Conservation (phyloP, 1,140 invertebrate genomes). For the Radopholus similis region DNA sequence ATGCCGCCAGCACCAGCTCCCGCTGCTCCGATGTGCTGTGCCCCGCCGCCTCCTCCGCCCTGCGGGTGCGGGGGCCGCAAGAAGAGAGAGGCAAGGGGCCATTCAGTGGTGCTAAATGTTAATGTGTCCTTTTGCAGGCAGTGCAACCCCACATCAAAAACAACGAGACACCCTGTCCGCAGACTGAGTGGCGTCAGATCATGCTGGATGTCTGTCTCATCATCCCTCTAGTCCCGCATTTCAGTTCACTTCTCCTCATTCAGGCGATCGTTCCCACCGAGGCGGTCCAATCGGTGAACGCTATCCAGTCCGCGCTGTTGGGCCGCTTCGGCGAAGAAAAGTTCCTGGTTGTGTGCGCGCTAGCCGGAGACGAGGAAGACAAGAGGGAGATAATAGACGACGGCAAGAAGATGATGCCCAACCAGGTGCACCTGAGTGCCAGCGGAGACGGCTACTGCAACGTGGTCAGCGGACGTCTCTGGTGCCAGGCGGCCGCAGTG, state of each 20-base stretch:
- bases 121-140: not conserved
- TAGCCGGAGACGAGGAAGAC: not conserved
- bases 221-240: not conserved
- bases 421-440: conserved; percentile 1
- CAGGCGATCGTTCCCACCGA: conserved; percentile 5
- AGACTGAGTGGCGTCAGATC: conserved; percentile 4
- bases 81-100: not conserved
- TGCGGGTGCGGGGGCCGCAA: not conserved
- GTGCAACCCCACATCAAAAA: conserved; percentile 3
- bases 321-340: not conserved
- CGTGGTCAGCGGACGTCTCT: not conserved
- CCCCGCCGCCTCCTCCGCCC: not conserved
- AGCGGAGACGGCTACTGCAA: conserved; percentile 14
- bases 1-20: not conserved
- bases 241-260: not conserved
- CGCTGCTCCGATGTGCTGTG: not conserved
- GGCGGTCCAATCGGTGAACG: not conserved
- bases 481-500: conserved; percentile 12
- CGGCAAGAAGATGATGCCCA: not conserved
- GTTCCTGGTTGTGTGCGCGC: conserved; percentile 13
- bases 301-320: conserved; percentile 1
- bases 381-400: not conserved
- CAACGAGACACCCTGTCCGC: conserved; percentile 2
- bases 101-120: too few species aligned
- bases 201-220: not conserved